Percentiles rank a stretch among this genome's conserved stretches.
phyloP scores from a whole-genome alignment of 2,113 vertebrate genomes.

The Pantherophis guttatus region DNA sequence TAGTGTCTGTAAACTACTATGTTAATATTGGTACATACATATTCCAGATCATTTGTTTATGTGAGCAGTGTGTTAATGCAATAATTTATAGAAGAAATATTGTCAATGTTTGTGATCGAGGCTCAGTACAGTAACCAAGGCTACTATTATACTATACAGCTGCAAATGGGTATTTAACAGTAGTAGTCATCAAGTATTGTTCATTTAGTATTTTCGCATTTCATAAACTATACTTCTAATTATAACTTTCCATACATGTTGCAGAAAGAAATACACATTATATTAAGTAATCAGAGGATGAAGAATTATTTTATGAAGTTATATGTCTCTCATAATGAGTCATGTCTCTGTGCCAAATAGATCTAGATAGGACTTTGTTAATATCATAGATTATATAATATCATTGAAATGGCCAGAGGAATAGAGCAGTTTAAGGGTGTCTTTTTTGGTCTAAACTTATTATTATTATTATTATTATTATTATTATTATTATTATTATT shows the following conservation, averaged over 20 bases:
- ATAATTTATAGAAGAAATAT: background rate
- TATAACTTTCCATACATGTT: background rate
- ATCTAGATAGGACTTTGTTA: background rate
- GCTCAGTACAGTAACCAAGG: background rate
- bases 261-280: background rate
- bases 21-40: background rate
- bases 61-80: background rate
- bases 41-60: background rate
- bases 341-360: background rate
- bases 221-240: too few relatives aligned
- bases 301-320: background rate
- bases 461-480: too few relatives aligned
- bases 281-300: background rate
- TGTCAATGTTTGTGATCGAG: background rate
- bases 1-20: background rate
- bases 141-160: background rate
- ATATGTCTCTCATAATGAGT: background rate
- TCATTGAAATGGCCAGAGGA: background rate
- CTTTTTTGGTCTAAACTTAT: background rate
- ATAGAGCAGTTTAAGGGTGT: background rate
- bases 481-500: too few relatives aligned
- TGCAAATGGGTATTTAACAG: background rate
- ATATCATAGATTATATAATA: background rate
- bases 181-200: background rate
- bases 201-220: background rate